Evolutionary conservation across 2,888 invertebrate species (phyloP).

Genomic region (Boloria euphrosyne): DNA sequence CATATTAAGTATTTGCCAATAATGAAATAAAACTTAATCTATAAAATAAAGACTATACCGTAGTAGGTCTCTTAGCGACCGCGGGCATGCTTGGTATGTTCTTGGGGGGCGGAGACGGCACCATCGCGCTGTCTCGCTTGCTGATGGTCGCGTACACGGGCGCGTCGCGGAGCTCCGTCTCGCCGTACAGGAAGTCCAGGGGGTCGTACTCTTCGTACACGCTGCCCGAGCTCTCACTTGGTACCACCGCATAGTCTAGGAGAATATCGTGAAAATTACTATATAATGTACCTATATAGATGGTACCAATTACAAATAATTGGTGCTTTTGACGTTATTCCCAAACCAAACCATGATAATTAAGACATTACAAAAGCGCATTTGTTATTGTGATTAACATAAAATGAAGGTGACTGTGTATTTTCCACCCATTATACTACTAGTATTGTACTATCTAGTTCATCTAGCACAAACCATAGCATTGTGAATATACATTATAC

Average conservation of each 20-base stretch:
- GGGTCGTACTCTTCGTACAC: conserved; percentile 80
- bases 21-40: background rate
- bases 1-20: too few species aligned
- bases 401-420: conserved; percentile 13
- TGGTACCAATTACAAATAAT: too few species aligned
- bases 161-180: conserved; percentile 74
- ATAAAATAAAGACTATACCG: conserved; percentile 53
- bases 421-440: background rate
- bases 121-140: conserved; percentile 60
- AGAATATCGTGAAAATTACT: background rate
- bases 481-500: background rate
- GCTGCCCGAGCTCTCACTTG: conserved; percentile 71
- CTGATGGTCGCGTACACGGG: conserved; percentile 71
- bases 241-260: conserved; percentile 65
- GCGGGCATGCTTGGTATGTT: conserved; percentile 66
- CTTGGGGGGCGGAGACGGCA: conserved; percentile 77
- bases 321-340: background rate
- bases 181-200: conserved; percentile 75
- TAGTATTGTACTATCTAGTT: background rate
- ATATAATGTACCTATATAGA: background rate
- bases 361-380: conserved; percentile 13
- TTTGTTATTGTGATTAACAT: conserved; percentile 9
- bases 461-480: background rate
- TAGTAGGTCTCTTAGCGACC: conserved; percentile 65
- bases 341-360: background rate